A percentile compares a stretch with the other conserved stretches of the same genome.
phyloP scores from a whole-genome alignment of 2,888 invertebrate genomes.

The Xestia rhomboidea region DNA sequence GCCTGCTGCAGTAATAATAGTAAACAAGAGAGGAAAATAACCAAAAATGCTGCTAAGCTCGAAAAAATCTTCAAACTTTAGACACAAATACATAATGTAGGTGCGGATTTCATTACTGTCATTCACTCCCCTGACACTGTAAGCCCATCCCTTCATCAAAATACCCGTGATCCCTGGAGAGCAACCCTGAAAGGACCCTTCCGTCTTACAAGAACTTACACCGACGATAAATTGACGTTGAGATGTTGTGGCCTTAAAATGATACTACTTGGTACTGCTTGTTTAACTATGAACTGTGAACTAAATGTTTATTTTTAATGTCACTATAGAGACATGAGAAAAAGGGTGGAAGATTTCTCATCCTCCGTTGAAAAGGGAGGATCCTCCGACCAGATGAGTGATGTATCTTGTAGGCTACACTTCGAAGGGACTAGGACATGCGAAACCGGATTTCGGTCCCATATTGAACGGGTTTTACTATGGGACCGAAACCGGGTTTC shows the following conservation, averaged over 20 bases:
- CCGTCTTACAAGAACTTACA: slow-evolving; percentile 2
- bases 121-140: slow-evolving; percentile 20
- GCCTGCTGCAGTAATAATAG: background rate
- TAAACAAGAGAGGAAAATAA: background rate
- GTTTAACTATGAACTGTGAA: background rate
- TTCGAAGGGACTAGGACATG: no score
- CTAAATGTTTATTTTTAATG: background rate
- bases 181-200: slow-evolving; percentile 1
- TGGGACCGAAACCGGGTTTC: no score
- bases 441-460: no score
- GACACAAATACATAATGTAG: background rate
- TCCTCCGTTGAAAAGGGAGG: background rate
- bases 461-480: no score
- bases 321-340: background rate
- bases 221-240: slow-evolving; percentile 22
- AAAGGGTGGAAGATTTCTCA: background rate
- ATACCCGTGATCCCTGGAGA: slow-evolving; percentile 24
- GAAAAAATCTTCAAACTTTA: background rate
- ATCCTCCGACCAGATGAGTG: background rate
- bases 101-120: slow-evolving; percentile 30
- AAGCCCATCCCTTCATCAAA: slow-evolving; percentile 45
- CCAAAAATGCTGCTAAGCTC: background rate
- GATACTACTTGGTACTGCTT: background rate
- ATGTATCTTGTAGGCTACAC: background rate
- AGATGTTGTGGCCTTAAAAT: background rate